Base-by-base conservation (phyloP, 2,113 vertebrate species). In the Numenius arquata region DNA sequence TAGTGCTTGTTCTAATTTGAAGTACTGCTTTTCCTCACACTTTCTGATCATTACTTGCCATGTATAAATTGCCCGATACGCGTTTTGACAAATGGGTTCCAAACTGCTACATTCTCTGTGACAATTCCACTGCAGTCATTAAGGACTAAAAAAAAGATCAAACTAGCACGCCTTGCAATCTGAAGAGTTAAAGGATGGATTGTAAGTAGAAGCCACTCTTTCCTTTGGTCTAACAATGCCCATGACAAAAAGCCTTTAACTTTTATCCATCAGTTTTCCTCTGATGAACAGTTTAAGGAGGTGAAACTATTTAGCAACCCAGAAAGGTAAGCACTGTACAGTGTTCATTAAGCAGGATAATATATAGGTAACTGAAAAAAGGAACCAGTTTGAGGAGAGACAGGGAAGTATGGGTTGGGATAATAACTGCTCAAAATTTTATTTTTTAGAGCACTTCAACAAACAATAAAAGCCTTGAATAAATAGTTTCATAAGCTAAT, bases 401-500 rank as follows among this genome's bases (percentile, higher is more conserved):
- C 8, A 67, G 70, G 11, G 20, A 82, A 77, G 34, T 70, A 88
- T 15, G 19, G 53, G 18, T 27, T 72, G 47, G 56, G 12, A 55
- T 74, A 95, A 45, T 27, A 88, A 59, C 8, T 75, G 53, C 74
- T 92, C 25, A 53, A 79, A 22, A 32, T 85, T 36, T 80, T 50
- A 40, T 66, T 70, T 83, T 88, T 87, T 67, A 86, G 32, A 86
- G 47, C 62, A 87, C 41, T 89, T 93, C 32, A 80, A 66, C 12
- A 73, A 92, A 94, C 89, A 96, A 81, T 71, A 86, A 93, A 92
- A 89, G 34, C 34, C 56, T 82, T 91, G 56, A 95, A 85, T 81
- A 93, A 97, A 95, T 43, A 89, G 65, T 84, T 95, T 90, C 52
- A 67, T 78, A 85, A 88, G 63, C 36, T 73, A 95, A 95, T 92